These are phyloP conservation scores for Aleiodes sp. DNA, from an alignment of 1,140 invertebrate genomes.

Conservation along the genomic window DNA sequence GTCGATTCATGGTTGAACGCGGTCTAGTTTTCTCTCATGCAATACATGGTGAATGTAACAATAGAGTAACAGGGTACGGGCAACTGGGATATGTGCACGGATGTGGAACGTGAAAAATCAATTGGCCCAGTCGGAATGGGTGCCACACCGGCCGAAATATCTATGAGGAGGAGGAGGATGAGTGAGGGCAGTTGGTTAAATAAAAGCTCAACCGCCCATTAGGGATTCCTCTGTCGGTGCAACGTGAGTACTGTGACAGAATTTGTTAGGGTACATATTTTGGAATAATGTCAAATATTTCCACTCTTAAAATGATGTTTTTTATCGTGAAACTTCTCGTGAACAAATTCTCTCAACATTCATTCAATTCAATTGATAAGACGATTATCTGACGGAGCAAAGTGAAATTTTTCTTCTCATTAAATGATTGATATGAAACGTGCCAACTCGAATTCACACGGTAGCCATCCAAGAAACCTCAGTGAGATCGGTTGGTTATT, in stretches of 20 bases:
- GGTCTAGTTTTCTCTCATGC: not conserved
- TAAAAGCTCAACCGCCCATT: conserved; percentile 3
- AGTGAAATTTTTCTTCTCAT: too few species aligned
- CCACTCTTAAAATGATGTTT: too few species aligned
- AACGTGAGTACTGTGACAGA: not conserved
- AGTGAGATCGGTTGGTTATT: conserved; percentile 28
- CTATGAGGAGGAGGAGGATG: not conserved
- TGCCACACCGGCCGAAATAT: not conserved
- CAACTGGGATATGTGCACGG: not conserved
- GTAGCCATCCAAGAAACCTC: not conserved
- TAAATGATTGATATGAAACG: not conserved
- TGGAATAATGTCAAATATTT: not conserved
- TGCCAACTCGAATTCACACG: not conserved
- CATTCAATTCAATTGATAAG: too few species aligned
- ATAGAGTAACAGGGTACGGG: not conserved
- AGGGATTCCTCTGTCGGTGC: not conserved
- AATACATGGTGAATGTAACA: not conserved
- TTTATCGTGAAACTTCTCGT: too few species aligned
- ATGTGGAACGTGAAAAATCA: conserved; percentile 11
- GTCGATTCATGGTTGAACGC: conserved; percentile 12
- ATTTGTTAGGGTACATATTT: conserved; percentile 6
- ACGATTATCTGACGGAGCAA: too few species aligned
- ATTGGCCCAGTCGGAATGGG: not conserved
- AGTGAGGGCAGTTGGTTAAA: not conserved
- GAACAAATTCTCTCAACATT: too few species aligned